A percentile compares a stretch with the other conserved stretches of the same genome.
phyloP scores from a whole-genome alignment of 2,888 invertebrate genomes.

The Mylabris sibirica region DNA sequence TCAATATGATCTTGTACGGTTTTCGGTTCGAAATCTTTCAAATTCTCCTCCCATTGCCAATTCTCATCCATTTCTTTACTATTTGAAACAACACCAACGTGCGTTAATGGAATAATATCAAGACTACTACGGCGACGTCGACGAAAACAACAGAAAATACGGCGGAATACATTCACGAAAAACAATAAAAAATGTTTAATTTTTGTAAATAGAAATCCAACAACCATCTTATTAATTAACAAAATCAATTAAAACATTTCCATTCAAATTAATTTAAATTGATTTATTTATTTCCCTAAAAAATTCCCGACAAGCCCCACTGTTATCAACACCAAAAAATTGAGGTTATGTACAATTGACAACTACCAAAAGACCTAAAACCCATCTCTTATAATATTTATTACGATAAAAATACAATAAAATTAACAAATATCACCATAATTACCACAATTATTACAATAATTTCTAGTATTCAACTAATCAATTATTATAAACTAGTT shows the following conservation, averaged over 20 bases:
- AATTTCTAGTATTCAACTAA: background rate
- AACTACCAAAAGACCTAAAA: slow-evolving; percentile 16
- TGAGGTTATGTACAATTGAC: slow-evolving; percentile 8
- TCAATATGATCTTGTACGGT: slow-evolving; percentile 71
- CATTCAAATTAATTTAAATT: background rate
- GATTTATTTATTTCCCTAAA: background rate
- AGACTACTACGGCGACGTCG: slow-evolving; percentile 64
- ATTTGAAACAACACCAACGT: slow-evolving; percentile 65
- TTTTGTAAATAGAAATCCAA: slow-evolving; percentile 50
- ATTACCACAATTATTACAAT: background rate
- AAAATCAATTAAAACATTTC: background rate
- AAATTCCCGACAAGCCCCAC: too few relatives aligned
- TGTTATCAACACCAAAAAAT: background rate
- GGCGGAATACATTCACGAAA: slow-evolving; percentile 64
- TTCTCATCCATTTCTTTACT: slow-evolving; percentile 51
- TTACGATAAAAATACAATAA: background rate
- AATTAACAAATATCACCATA: background rate
- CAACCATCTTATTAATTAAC: slow-evolving; percentile 19
- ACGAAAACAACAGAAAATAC: slow-evolving; percentile 70
- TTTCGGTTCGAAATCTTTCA: slow-evolving; percentile 55
- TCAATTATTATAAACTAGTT: too few relatives aligned
- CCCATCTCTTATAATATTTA: slow-evolving; percentile 2
- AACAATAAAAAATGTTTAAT: slow-evolving; percentile 66
- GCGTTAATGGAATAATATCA: slow-evolving; percentile 66
- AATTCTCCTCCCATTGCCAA: slow-evolving; percentile 71